Percentiles rank a stretch among this genome's conserved stretches.
These are phyloP conservation scores for Tursiops truncatus DNA, from an alignment of 2,113 vertebrate genomes.

Conservation along the genomic window DNA sequence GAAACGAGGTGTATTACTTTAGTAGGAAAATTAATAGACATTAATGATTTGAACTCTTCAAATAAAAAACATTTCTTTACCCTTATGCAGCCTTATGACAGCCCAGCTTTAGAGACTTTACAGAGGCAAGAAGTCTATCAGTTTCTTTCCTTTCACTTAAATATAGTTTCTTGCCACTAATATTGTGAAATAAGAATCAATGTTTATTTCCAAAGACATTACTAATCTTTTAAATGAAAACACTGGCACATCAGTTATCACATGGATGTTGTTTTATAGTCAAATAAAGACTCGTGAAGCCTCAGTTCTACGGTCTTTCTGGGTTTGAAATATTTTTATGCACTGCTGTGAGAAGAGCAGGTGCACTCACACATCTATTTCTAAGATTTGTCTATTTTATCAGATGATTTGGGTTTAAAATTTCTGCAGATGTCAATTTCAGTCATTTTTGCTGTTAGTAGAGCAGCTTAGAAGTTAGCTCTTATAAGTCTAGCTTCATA, in stretches of 20 bases:
- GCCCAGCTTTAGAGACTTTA: neutral
- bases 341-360: constrained; percentile 63
- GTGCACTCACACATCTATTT: constrained; percentile 67
- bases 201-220: neutral
- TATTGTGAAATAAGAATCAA: neutral
- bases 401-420: constrained; percentile 68
- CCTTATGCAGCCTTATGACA: neutral
- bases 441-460: constrained; percentile 63
- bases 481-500: neutral
- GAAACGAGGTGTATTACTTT: neutral
- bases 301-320: constrained; percentile 47
- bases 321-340: constrained; percentile 67
- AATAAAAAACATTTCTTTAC: neutral
- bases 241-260: neutral
- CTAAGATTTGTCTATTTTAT: constrained; percentile 73
- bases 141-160: neutral
- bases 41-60: constrained; percentile 32
- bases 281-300: constrained; percentile 22
- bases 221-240: constrained; percentile 34
- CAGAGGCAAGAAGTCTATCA: neutral
- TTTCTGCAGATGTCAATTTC: constrained; percentile 71
- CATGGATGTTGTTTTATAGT: constrained; percentile 46
- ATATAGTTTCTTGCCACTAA: constrained; percentile 25
- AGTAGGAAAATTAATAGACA: neutral
- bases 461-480: constrained; percentile 58